Conservation (phyloP, 2,888 invertebrate species). For the Coenonympha glycerion region DNA sequence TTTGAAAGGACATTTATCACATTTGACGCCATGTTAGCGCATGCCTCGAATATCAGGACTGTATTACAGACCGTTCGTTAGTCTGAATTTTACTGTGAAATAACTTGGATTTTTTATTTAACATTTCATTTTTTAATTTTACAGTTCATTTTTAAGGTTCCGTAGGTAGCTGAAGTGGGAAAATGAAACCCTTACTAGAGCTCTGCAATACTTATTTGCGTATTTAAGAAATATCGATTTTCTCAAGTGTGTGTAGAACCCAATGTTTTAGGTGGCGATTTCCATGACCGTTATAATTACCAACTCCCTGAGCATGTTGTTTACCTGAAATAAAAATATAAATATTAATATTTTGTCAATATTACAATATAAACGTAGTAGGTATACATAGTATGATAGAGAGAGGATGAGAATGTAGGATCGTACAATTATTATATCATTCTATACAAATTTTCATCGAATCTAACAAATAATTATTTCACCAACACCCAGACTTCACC, state of each 20-base stretch:
- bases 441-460: too few species aligned
- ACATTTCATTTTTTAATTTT: background rate
- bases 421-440: too few species aligned
- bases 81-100: slow-evolving; percentile 15
- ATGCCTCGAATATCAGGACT: slow-evolving; percentile 27
- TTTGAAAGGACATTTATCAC: slow-evolving; percentile 32
- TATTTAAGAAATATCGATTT: background rate
- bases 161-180: background rate
- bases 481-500: too few species aligned
- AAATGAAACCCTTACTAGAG: too few species aligned
- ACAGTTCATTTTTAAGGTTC: background rate
- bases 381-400: background rate
- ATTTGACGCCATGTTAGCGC: slow-evolving; percentile 28
- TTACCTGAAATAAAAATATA: background rate
- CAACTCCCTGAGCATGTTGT: background rate
- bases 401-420: too few species aligned
- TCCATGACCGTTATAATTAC: background rate
- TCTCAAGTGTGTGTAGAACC: too few species aligned
- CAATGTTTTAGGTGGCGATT: background rate
- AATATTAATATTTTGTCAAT: too few species aligned
- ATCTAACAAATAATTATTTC: too few species aligned
- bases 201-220: background rate
- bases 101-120: background rate
- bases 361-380: background rate
- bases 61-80: slow-evolving; percentile 21